Evolutionary conservation across 92 coral and sea anemone species (phyloP).

Genomic region (Chrysogorgia sp.): DNA sequence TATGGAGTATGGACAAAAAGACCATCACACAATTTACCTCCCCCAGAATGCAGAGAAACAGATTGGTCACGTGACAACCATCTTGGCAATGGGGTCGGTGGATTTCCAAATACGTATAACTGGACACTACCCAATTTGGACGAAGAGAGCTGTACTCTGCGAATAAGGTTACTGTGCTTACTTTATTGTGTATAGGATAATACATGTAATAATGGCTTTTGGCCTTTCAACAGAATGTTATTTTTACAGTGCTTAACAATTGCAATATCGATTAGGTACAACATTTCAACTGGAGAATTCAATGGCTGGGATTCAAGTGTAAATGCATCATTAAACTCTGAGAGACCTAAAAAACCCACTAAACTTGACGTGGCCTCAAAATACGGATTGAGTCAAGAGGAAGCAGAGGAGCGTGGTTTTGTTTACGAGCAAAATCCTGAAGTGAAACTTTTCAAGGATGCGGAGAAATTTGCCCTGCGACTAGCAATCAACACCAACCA

Average conservation of each 20-base stretch:
- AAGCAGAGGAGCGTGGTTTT: slow-evolving; percentile 81
- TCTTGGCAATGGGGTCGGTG: slow-evolving; percentile 95
- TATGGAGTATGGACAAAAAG: slow-evolving; percentile 75
- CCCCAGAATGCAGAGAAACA: slow-evolving; percentile 92
- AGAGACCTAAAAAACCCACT: slow-evolving; percentile 38
- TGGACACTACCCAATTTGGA: slow-evolving; percentile 92
- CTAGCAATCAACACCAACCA: slow-evolving; percentile 94
- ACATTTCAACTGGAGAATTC: slow-evolving; percentile 94
- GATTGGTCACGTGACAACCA: slow-evolving; percentile 99
- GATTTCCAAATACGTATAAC: slow-evolving; percentile 81
- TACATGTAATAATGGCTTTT: background rate
- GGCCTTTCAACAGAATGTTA: background rate
- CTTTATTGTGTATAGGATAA: no score
- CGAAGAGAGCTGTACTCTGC: slow-evolving; percentile 73
- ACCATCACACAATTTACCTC: slow-evolving; percentile 79
- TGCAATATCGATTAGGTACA: slow-evolving; percentile 73
- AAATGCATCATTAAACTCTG: slow-evolving; percentile 77
- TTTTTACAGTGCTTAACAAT: background rate
- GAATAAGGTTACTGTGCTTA: no score
- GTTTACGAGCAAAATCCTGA: slow-evolving; percentile 93
- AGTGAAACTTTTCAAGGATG: slow-evolving; percentile 72
- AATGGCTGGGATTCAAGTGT: slow-evolving; percentile 86
- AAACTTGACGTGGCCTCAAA: slow-evolving; percentile 72
- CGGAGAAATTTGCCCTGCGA: slow-evolving; percentile 73
- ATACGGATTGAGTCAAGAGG: slow-evolving; percentile 64